Conservation (phyloP, 2,113 vertebrate species). For the Podocnemis expansa region DNA sequence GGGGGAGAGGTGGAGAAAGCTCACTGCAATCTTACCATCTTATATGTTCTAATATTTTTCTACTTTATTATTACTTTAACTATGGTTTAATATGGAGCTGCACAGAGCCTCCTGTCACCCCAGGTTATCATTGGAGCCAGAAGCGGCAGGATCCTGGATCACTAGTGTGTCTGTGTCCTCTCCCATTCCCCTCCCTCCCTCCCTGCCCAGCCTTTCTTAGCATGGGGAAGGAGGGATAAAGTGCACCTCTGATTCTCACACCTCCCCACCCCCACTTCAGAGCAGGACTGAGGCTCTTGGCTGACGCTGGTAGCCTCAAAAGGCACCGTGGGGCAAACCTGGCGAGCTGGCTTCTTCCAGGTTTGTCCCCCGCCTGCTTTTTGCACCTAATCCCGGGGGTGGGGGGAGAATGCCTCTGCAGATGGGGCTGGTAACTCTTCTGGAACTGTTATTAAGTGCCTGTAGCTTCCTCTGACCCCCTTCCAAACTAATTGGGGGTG, state of each 20-base stretch:
- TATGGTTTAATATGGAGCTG: slow-evolving; percentile 90
- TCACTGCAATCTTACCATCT: slow-evolving; percentile 86
- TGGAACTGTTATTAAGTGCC: slow-evolving; percentile 35
- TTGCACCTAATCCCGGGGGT: background rate
- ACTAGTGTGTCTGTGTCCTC: slow-evolving; percentile 23
- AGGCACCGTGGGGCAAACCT: slow-evolving; percentile 28
- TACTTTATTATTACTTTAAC: slow-evolving; percentile 91
- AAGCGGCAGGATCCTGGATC: slow-evolving; percentile 22
- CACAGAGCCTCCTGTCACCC: background rate
- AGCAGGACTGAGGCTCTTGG: background rate
- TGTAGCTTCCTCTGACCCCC: slow-evolving; percentile 44
- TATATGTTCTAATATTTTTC: slow-evolving; percentile 95
- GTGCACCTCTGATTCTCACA: background rate
- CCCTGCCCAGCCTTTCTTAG: background rate
- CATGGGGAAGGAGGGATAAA: background rate
- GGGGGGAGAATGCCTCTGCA: slow-evolving; percentile 11
- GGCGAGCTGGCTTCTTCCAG: slow-evolving; percentile 41
- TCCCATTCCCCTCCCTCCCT: background rate
- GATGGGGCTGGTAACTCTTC: slow-evolving; percentile 64
- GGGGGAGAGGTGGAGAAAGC: background rate
- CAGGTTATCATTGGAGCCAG: background rate
- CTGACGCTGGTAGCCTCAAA: background rate
- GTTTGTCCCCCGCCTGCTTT: background rate
- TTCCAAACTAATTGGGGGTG: background rate
- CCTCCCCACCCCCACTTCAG: background rate